phyloP scores from a whole-genome alignment of 2,797 vertebrate species.

The Lepilemur ruficaudatus region DNA sequence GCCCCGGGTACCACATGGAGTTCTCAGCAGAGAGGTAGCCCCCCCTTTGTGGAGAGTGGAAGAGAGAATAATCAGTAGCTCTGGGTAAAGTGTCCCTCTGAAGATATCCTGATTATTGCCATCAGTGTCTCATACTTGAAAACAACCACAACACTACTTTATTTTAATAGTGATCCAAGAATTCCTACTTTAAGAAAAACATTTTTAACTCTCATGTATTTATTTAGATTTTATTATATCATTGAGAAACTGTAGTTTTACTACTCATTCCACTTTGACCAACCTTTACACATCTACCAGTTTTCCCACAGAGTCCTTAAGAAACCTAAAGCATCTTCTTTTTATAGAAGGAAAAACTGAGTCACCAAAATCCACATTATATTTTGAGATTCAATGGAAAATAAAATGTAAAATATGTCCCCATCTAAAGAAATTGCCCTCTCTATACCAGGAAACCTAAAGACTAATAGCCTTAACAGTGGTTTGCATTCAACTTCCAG shows the following conservation, averaged over 20 bases:
- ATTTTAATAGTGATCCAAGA: not conserved
- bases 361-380: not conserved
- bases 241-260: not conserved
- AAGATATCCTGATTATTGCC: not conserved
- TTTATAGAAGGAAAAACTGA: not conserved
- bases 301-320: not conserved
- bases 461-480: constrained; percentile 10
- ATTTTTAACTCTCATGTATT: not conserved
- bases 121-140: not conserved
- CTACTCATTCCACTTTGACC: not conserved
- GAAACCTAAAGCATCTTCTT: not conserved
- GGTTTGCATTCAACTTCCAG: not conserved
- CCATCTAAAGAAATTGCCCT: not conserved
- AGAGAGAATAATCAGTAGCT: not conserved
- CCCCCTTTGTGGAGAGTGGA: not conserved
- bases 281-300: not conserved
- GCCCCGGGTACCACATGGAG: not conserved
- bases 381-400: constrained; percentile 24
- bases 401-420: not conserved
- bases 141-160: not conserved
- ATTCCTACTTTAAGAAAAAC: not conserved
- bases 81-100: not conserved
- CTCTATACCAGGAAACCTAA: not conserved
- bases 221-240: not conserved
- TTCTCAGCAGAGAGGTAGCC: not conserved